These are phyloP conservation scores for Jaculus jaculus DNA, from an alignment of 2,113 vertebrate species.

Conservation along the genomic window DNA sequence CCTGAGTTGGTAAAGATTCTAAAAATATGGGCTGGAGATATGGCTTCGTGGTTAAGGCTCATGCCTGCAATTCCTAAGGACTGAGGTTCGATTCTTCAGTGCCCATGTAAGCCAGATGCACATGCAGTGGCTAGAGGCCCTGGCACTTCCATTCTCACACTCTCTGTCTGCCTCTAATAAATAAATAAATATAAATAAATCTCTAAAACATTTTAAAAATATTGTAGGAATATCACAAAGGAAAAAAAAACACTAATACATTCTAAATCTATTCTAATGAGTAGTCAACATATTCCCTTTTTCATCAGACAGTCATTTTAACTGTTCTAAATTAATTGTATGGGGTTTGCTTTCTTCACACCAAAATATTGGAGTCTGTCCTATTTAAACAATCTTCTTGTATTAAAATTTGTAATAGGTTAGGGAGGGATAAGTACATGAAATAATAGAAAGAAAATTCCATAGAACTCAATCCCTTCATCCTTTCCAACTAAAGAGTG, in stretches of 20 bases:
- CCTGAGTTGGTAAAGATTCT: not conserved
- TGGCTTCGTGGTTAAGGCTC: too few relatives aligned
- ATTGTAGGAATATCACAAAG: not conserved
- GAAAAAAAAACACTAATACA: not conserved
- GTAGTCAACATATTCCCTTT: not conserved
- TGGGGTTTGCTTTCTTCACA: not conserved
- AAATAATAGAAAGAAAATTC: not conserved
- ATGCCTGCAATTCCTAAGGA: too few relatives aligned
- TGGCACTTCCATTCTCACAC: too few relatives aligned
- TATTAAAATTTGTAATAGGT: not conserved
- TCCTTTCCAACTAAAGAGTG: not conserved
- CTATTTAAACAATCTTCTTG: not conserved
- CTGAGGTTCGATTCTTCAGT: too few relatives aligned
- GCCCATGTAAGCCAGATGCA: too few relatives aligned
- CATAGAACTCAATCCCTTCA: not conserved
- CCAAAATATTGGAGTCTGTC: not conserved
- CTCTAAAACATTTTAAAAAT: not conserved
- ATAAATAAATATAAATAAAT: too few relatives aligned
- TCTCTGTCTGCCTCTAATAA: too few relatives aligned
- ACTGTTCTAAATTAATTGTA: not conserved
- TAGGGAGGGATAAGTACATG: not conserved
- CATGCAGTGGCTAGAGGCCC: too few relatives aligned
- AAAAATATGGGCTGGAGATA: too few relatives aligned
- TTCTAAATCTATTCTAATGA: not conserved
- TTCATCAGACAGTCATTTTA: slow-evolving; percentile 26